These are phyloP conservation scores for Montipora capitata DNA, from an alignment of 92 coral and sea anemone genomes.

Conservation along the genomic window DNA sequence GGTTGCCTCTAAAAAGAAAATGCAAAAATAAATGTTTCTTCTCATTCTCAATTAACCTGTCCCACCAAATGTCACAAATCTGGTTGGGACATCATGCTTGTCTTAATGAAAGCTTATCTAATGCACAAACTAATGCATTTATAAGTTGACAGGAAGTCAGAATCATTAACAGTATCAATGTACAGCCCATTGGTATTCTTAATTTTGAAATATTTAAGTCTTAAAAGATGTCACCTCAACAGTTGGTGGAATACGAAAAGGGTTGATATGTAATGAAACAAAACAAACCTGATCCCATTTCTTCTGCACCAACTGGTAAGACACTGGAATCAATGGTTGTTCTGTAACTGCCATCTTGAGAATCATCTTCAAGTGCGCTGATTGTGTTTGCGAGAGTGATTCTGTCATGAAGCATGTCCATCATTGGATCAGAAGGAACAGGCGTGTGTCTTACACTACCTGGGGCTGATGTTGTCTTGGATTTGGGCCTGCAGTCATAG, in stretches of 20 bases:
- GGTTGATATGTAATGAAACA: background rate
- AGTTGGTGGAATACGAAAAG: too few species aligned
- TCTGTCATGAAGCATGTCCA: conserved; percentile 87
- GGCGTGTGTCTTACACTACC: conserved; percentile 61
- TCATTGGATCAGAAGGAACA: conserved; percentile 39
- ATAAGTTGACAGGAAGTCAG: too few species aligned
- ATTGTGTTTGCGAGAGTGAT: conserved; percentile 92
- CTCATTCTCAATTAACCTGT: too few species aligned
- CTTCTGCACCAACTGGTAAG: conserved; percentile 93
- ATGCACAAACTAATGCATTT: too few species aligned
- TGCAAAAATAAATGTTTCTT: too few species aligned
- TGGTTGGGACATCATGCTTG: too few species aligned
- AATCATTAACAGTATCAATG: too few species aligned
- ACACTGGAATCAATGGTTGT: conserved; percentile 77
- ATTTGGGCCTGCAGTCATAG: conserved; percentile 73
- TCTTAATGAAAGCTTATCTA: too few species aligned
- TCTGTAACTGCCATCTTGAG: conserved; percentile 84
- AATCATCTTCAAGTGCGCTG: conserved; percentile 92
- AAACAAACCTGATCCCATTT: conserved; percentile 88
- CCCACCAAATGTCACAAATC: too few species aligned
- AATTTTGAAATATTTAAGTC: too few species aligned
- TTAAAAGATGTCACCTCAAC: too few species aligned
- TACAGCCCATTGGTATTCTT: too few species aligned
- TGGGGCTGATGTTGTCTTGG: conserved; percentile 76
- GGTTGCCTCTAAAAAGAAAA: conserved; percentile 84